phyloP scores from a whole-genome alignment of 2,888 invertebrate genomes.

The Anaspis maculata region DNA sequence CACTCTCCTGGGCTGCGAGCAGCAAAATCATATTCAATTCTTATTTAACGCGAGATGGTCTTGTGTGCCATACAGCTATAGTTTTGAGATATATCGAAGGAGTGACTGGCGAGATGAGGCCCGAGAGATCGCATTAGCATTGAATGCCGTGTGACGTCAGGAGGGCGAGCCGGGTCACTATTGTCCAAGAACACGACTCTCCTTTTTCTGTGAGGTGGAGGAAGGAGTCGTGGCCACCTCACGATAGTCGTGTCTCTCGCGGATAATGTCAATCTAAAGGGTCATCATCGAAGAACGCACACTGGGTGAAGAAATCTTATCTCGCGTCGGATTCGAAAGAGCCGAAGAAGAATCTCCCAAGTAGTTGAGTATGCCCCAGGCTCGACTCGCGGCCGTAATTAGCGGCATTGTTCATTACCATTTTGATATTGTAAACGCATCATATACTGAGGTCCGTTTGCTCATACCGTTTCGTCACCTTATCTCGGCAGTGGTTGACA shows the following conservation, averaged over 20 bases:
- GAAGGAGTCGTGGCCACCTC: too few relatives aligned
- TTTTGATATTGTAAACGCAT: slow-evolving; percentile 11
- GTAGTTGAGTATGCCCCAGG: slow-evolving; percentile 3
- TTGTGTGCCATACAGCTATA: slow-evolving; percentile 3
- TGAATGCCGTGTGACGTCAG: slow-evolving; percentile 39
- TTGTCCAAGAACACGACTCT: slow-evolving; percentile 34
- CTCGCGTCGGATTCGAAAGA: slow-evolving; percentile 4
- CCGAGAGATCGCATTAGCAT: slow-evolving; percentile 37
- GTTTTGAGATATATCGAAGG: slow-evolving; percentile 22
- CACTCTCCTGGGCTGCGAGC: slow-evolving; percentile 5
- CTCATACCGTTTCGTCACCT: slow-evolving; percentile 15
- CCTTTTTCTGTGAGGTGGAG: slow-evolving; percentile 19
- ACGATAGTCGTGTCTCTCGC: slow-evolving; percentile 10
- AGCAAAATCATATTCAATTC: slow-evolving; percentile 12
- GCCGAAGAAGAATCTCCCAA: neutral
- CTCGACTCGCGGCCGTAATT: slow-evolving; percentile 18
- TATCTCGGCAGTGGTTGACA: slow-evolving; percentile 17
- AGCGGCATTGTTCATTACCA: slow-evolving; percentile 18
- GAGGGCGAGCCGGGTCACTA: slow-evolving; percentile 41
- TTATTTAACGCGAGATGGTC: slow-evolving; percentile 15
- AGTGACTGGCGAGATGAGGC: slow-evolving; percentile 32
- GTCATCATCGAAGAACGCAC: too few relatives aligned
- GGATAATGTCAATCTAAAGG: slow-evolving; percentile 16
- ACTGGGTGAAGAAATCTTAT: too few relatives aligned
- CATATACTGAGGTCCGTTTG: slow-evolving; percentile 9